phyloP scores from a whole-genome alignment of 1,140 invertebrate genomes.

The Idris sp. region DNA sequence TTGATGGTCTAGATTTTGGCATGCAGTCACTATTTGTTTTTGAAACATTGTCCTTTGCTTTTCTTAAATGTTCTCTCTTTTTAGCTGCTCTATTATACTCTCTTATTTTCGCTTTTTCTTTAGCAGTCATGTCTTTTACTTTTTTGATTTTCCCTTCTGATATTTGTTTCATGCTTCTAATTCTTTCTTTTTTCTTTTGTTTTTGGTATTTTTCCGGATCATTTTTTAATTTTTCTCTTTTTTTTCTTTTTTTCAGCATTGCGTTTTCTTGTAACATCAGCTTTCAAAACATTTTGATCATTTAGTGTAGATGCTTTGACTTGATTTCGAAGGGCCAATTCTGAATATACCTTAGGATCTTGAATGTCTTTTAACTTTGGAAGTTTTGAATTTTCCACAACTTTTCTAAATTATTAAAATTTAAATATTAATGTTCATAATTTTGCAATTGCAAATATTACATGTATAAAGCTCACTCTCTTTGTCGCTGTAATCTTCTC shows the following conservation, averaged over 20 bases:
- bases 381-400: too few relatives aligned
- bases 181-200: conserved; percentile 19
- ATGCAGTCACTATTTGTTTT: neutral
- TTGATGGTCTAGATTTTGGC: neutral
- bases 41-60: neutral
- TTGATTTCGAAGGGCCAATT: too few relatives aligned
- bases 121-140: conserved; percentile 6
- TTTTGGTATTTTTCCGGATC: conserved; percentile 1
- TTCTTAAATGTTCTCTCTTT: conserved; percentile 11
- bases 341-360: too few relatives aligned
- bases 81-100: conserved; percentile 21
- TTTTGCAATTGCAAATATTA: too few relatives aligned
- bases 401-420: too few relatives aligned
- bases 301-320: too few relatives aligned
- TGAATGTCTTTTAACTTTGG: too few relatives aligned
- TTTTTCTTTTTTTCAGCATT: neutral
- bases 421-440: too few relatives aligned
- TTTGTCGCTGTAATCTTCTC: too few relatives aligned
- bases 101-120: conserved; percentile 13
- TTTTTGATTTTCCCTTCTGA: conserved; percentile 17
- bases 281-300: too few relatives aligned
- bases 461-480: too few relatives aligned
- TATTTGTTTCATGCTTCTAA: conserved; percentile 21
- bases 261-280: too few relatives aligned
- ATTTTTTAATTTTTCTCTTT: neutral